These are phyloP conservation scores for Aspidoscelis tigris DNA, from an alignment of 2,113 vertebrate species.

Conservation along the genomic window DNA sequence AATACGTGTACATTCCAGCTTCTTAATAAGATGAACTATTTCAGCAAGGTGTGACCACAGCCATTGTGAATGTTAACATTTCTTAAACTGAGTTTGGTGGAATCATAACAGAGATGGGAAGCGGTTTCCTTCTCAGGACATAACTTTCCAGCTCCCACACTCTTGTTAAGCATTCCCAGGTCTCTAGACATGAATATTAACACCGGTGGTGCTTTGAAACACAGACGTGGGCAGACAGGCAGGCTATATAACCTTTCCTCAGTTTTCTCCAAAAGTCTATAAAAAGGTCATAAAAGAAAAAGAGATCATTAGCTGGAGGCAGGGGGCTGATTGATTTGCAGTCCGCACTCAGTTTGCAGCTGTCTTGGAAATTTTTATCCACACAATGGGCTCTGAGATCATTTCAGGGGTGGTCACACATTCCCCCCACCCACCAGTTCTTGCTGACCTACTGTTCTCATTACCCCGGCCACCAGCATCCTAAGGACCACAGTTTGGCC, in stretches of 20 bases:
- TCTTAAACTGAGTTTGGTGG: not conserved
- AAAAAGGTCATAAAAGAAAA: constrained; percentile 67
- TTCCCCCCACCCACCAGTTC: too few species aligned
- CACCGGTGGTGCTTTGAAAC: constrained; percentile 38
- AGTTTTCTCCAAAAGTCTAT: constrained; percentile 59
- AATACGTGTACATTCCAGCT: too few species aligned
- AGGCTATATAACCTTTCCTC: constrained; percentile 58
- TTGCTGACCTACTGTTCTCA: too few species aligned
- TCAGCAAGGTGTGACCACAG: too few species aligned
- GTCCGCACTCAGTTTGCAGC: constrained; percentile 62
- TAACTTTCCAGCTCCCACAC: constrained; percentile 17
- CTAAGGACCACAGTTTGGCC: too few species aligned
- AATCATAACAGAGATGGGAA: not conserved
- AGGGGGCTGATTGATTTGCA: constrained; percentile 69
- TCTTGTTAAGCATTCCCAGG: constrained; percentile 31
- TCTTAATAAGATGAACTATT: too few species aligned
- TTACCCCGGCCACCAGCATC: too few species aligned
- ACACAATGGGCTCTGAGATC: not conserved
- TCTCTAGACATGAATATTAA: constrained; percentile 9
- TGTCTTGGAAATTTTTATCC: constrained; percentile 62
- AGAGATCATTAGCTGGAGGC: constrained; percentile 60
- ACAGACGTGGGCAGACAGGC: constrained; percentile 59
- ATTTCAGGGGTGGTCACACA: too few species aligned
- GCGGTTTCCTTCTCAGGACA: constrained; percentile 15
- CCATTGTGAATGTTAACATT: constrained; percentile 38